Base-by-base conservation (phyloP, 2,113 vertebrate species). In the Brachypodius melanocephalos region DNA sequence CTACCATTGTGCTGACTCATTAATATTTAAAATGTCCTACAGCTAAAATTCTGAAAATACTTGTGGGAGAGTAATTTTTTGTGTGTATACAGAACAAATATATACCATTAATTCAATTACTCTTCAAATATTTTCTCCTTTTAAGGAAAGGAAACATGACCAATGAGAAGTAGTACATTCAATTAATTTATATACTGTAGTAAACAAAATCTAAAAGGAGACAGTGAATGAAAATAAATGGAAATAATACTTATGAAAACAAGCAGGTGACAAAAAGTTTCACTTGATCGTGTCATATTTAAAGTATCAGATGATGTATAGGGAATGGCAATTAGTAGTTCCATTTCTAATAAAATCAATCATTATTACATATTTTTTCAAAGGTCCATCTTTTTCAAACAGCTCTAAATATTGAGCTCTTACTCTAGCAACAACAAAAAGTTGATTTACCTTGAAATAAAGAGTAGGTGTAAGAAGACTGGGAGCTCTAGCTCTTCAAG, bases 371-470 rank as follows among this genome's bases (percentile, higher is more conserved):
- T 32, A 61, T 34, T 67, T 86, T 89, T 86, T 79, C 52, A 87
- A 62, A 36, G 14, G 14, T n/a, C 34, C 9, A 20, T 62, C 28
- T 58, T 28, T 83, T 86, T 62, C 51, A 79, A 74, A 74, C 12
- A 78, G 10, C 14, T 83, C 67, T 48, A 81, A 85, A 51, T 34
- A 83, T 24, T 52, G 55, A 74, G 14, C 36, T 74, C 29, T 83
- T 63, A 80, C 25, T 68, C 66, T 52, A 89, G n/a, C 69, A 93
- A 84, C 21, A 68, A 72, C 29, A 92, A 93, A 84, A 85, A 83
- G 45, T 34, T 75, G 29, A 80, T 95, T 95, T 95, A 96, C 93
- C 92, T 95, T 88, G 73, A 55, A 67, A 89, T 38, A 88, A 79
- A 89, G 55, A 89, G 49, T 63, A 89, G 62, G 22, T 82, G 63